Evolutionary conservation across 1,140 invertebrate genomes (phyloP).

Genomic region (Dinoponera quadriceps): DNA sequence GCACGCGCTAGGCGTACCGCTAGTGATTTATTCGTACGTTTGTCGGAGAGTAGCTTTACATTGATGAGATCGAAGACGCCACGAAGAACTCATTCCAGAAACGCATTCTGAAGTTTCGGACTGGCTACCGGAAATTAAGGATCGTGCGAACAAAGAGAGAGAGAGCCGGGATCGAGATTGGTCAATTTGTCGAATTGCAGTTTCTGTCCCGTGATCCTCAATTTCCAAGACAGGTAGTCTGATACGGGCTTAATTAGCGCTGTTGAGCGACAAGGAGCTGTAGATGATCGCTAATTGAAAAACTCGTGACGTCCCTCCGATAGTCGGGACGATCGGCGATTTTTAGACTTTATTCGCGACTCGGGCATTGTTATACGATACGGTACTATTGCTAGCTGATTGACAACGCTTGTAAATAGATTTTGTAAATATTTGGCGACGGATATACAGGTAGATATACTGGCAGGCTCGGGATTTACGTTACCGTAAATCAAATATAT

Average conservation of each 20-base stretch:
- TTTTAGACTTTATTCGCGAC: background rate
- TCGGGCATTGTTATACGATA: background rate
- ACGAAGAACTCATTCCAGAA: too few relatives aligned
- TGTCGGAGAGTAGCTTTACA: conserved; percentile 4
- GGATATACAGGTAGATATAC: conserved; percentile 5
- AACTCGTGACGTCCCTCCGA: background rate
- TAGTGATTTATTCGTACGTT: conserved; percentile 8
- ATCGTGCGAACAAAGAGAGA: too few relatives aligned
- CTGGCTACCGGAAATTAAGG: too few relatives aligned
- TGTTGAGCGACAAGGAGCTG: background rate
- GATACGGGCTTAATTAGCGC: conserved; percentile 4
- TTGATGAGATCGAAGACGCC: background rate
- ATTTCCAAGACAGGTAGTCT: background rate
- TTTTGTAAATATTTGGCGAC: conserved; percentile 65
- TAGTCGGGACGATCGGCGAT: background rate
- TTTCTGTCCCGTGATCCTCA: too few relatives aligned
- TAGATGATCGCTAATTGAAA: background rate
- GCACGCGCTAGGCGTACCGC: background rate
- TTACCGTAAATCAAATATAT: conserved; percentile 72
- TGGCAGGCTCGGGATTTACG: conserved; percentile 9
- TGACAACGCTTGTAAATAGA: conserved; percentile 48
- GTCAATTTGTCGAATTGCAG: too few relatives aligned
- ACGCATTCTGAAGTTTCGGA: too few relatives aligned
- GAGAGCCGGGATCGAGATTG: too few relatives aligned
- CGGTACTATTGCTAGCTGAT: background rate